A percentile compares a stretch with the other conserved stretches of the same genome.
phyloP scores from a whole-genome alignment of 2,888 invertebrate genomes.

The Sepiola atlantica region DNA sequence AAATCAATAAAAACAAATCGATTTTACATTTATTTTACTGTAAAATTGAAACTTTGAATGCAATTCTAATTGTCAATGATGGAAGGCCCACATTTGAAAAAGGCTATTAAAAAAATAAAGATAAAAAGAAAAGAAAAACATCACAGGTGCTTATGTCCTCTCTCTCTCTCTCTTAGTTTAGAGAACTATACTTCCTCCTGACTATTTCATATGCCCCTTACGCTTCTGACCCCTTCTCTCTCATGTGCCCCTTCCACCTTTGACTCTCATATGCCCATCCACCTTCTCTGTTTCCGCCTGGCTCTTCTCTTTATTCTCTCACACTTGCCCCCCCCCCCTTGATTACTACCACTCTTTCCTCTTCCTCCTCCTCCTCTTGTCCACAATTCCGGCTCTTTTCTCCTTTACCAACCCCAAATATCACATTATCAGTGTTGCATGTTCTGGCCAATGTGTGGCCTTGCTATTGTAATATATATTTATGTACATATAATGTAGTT shows the following conservation, averaged over 20 bases:
- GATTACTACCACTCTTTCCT: neutral
- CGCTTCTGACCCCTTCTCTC: no score
- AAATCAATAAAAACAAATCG: neutral
- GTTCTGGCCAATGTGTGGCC: neutral
- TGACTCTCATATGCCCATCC: no score
- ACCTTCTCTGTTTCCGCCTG: no score
- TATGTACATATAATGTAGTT: neutral
- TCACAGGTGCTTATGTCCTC: neutral
- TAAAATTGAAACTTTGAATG: neutral
- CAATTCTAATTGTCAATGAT: neutral
- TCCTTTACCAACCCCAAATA: neutral
- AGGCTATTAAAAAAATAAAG: neutral
- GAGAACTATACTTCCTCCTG: no score
- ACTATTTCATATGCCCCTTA: no score
- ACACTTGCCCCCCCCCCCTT: no score
- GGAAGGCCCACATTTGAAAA: slow-evolving; percentile 8
- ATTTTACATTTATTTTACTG: neutral
- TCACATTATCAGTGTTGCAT: slow-evolving; percentile 20
- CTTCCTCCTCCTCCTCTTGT: neutral
- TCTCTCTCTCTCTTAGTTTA: neutral
- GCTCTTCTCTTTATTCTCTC: no score
- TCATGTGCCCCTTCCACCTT: no score
- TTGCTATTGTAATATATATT: neutral
- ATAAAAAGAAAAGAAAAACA: neutral
- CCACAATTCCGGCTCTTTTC: neutral